These are phyloP conservation scores for Erythrocercus mccallii DNA, from an alignment of 2,113 vertebrate genomes.

Conservation along the genomic window DNA sequence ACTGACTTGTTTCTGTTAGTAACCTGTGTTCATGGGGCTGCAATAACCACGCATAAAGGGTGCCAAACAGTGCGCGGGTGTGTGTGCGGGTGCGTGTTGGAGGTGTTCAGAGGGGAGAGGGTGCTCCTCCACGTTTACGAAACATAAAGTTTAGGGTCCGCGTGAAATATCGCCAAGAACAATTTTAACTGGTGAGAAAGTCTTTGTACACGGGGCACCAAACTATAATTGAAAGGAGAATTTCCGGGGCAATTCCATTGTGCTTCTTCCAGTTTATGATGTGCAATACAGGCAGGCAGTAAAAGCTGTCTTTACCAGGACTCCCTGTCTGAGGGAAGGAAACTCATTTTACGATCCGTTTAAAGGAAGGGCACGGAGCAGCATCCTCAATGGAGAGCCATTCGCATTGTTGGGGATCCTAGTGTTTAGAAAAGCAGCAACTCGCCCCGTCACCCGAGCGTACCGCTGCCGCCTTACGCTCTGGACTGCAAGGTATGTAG, in stretches of 20 bases:
- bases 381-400: conserved; percentile 50
- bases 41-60: background rate
- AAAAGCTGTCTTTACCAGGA: conserved; percentile 73
- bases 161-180: conserved; percentile 56
- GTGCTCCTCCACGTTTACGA: background rate
- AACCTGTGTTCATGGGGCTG: background rate
- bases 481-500: background rate
- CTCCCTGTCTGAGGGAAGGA: conserved; percentile 64
- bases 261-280: conserved; percentile 80
- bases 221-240: conserved; percentile 79
- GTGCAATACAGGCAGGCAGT: conserved; percentile 80
- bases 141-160: conserved; percentile 46
- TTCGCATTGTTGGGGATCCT: conserved; percentile 42
- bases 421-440: conserved; percentile 4
- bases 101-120: background rate
- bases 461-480: background rate
- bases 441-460: background rate
- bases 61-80: background rate
- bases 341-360: conserved; percentile 75
- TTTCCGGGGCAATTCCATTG: conserved; percentile 84
- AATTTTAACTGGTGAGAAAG: conserved; percentile 68
- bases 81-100: background rate
- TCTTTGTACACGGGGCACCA: conserved; percentile 76
- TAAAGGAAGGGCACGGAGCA: conserved; percentile 60
- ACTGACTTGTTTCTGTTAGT: background rate